Base-by-base conservation (phyloP, 2,797 vertebrate genomes). In the Apogon hyalosoma region DNA sequence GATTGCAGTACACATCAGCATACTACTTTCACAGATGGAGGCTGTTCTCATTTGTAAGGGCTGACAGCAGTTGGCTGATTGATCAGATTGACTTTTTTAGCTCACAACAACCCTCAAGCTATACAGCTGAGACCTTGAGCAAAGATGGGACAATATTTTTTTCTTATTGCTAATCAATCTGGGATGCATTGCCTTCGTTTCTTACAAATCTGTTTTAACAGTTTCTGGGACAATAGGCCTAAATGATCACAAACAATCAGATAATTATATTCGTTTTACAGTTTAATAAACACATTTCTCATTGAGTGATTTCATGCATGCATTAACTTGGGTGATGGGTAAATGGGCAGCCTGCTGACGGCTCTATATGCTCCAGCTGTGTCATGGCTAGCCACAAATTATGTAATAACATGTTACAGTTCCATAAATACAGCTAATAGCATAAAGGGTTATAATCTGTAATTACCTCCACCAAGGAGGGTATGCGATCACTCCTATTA, bases 31-130 rank as follows among this genome's bases (percentile, higher is more conserved):
- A 70, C 80, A 82, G 76, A 85, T 76, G 63, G 70, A 52, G 61
- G 69, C 24, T 61, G 61, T 65, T 77, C 64, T 76, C 61, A 60
- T 86, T 80, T 83, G 39, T 60, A 77, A 65, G 59, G 45, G 55
- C 85, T 75, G 74, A 67, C 73, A 68, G 79, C 57, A 19, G 59
- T 67, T 79, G 68, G 71, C 61, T 79, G 89, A 91, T 87, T 90
- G 86, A 90, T 88, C 78, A 67, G 75, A 85, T 86, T 74, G 80
- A 85, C 75, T 85, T 85, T 88, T 58, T 82, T 72, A 65, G 76
- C 76, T 67, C 67, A 50, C 49, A 79, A 72, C 75, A 52, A 57
- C 21, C 49, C 69, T 67, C 41, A 3, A 72, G 82, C 66, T 64
- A 10, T 36, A 54, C 47, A 15, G 56, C 62, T 16, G 16, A 83